Conservation (phyloP, 1,140 invertebrate genomes). For the Apocrypta bakeri region DNA sequence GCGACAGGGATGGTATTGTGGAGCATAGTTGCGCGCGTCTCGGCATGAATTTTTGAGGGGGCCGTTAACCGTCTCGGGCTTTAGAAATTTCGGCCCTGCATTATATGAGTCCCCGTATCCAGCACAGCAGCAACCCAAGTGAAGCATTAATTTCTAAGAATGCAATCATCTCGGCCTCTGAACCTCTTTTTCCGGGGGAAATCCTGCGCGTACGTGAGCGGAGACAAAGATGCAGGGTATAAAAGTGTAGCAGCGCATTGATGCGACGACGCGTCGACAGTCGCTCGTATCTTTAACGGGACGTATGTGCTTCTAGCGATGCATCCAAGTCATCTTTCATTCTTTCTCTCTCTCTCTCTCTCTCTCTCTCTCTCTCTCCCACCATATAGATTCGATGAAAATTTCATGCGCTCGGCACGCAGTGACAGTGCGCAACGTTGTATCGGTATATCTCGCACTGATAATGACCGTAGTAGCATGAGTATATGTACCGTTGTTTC, state of each 20-base stretch:
- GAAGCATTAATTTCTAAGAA: conserved; percentile 66
- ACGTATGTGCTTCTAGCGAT: background rate
- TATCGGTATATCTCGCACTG: background rate
- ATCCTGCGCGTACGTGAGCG: background rate
- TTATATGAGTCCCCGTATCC: conserved; percentile 59
- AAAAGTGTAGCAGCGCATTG: background rate
- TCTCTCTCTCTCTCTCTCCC: too few relatives aligned
- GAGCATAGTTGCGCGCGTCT: conserved; percentile 46
- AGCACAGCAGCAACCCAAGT: conserved; percentile 14
- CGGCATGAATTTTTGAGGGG: conserved; percentile 68
- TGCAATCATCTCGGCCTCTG: conserved; percentile 58
- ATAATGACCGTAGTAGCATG: conserved; percentile 10
- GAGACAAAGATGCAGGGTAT: conserved; percentile 14
- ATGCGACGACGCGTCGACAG: background rate
- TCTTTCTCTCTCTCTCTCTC: too few relatives aligned
- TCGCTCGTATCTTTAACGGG: conserved; percentile 19
- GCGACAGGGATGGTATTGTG: conserved; percentile 39
- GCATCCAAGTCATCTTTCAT: conserved; percentile 2
- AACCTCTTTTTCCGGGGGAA: conserved; percentile 13
- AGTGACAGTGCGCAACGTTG: background rate
- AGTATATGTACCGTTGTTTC: background rate
- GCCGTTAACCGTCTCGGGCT: conserved; percentile 61
- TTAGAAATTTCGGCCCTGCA: conserved; percentile 61
- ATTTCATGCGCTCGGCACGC: background rate
- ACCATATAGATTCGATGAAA: background rate